Percentiles rank a stretch among this genome's conserved stretches.
Conservation (phyloP, 2,113 vertebrate genomes). For the Chloropsis cyanopogon region DNA sequence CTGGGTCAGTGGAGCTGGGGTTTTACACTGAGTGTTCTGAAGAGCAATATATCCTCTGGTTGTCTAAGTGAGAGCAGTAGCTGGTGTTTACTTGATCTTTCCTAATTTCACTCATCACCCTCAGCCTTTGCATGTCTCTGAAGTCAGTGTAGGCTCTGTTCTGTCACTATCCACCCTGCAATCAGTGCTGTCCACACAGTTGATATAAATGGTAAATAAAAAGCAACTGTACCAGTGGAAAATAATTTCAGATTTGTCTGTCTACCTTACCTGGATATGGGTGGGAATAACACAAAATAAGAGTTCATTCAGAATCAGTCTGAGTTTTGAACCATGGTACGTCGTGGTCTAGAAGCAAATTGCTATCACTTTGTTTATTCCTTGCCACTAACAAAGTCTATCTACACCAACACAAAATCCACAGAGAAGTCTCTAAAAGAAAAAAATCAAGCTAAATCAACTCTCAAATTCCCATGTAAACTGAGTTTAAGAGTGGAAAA, state of each 20-base stretch:
- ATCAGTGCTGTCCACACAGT: neutral
- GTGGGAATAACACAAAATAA: neutral
- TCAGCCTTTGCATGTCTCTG: neutral
- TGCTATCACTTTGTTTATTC: neutral
- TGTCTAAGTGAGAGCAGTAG: neutral
- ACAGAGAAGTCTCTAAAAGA: neutral
- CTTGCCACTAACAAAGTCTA: neutral
- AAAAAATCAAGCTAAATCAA: slow-evolving; percentile 26
- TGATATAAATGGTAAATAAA: neutral
- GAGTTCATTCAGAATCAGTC: neutral
- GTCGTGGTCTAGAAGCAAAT: neutral
- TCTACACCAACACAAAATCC: neutral
- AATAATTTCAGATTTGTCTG: neutral
- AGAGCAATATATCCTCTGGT: neutral
- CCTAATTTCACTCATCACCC: neutral
- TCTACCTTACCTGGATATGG: fast-evolving
- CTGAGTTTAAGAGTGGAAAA: slow-evolving; percentile 68
- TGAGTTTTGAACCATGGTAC: neutral
- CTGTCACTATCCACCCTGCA: neutral
- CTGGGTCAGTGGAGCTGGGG: neutral
- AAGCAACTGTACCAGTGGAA: neutral
- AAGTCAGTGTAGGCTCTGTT: neutral
- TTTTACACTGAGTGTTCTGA: neutral
- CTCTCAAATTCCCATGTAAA: slow-evolving; percentile 70
- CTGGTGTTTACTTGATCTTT: neutral